Percentiles rank a stretch among this genome's conserved stretches.
phyloP scores from a whole-genome alignment of 2,888 invertebrate genomes.

The Leptopterna dolabrata region DNA sequence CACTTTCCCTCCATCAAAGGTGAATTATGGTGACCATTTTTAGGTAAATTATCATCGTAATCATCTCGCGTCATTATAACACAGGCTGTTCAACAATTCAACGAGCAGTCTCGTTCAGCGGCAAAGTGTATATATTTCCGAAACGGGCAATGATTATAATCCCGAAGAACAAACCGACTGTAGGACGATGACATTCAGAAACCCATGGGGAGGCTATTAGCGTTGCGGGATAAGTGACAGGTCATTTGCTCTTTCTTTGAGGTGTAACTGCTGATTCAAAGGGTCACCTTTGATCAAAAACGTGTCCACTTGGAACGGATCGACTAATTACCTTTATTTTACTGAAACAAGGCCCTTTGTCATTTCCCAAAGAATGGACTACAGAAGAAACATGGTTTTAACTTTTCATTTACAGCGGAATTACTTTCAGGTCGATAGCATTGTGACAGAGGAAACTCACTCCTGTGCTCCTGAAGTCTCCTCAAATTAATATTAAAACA shows the following conservation, averaged over 20 bases:
- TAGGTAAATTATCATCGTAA: too few species aligned
- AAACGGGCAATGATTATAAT: neutral
- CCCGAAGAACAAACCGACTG: neutral
- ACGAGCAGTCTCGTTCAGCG: too few species aligned
- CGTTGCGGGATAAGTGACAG: neutral
- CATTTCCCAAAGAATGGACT: neutral
- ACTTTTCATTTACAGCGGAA: neutral
- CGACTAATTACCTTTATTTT: slow-evolving; percentile 3
- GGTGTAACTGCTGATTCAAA: neutral
- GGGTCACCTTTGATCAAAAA: slow-evolving; percentile 7
- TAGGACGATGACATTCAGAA: neutral
- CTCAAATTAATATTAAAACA: too few species aligned
- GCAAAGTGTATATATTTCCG: too few species aligned
- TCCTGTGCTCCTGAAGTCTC: too few species aligned
- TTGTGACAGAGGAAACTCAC: too few species aligned
- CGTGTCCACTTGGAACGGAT: neutral
- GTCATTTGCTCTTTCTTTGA: slow-evolving; percentile 3
- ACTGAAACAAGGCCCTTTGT: neutral
- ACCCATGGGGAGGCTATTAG: neutral
- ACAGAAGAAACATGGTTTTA: neutral
- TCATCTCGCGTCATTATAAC: too few species aligned
- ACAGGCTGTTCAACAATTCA: too few species aligned
- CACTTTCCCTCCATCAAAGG: too few species aligned
- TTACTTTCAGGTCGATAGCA: neutral
- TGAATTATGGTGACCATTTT: too few species aligned